Conservation (phyloP, 2,888 invertebrate genomes). For the Platycheirus rosarum region DNA sequence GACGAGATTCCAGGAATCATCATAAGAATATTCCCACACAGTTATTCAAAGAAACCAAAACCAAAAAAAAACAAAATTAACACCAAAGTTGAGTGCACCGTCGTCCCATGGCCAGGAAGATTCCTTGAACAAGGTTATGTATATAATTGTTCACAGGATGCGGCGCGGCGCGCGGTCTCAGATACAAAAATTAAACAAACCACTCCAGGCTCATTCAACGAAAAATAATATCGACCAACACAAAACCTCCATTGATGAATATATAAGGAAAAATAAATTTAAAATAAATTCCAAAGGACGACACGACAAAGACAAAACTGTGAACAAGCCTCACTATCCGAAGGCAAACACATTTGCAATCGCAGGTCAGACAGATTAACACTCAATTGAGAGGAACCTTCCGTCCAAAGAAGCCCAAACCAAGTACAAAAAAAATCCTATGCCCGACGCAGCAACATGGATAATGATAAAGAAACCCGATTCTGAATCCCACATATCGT, state of each 20-base stretch:
- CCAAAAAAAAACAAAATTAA: slow-evolving; percentile 5
- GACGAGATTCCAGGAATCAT: slow-evolving; percentile 68
- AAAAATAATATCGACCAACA: slow-evolving; percentile 34
- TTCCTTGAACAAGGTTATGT: slow-evolving; percentile 12
- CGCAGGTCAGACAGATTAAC: slow-evolving; percentile 65
- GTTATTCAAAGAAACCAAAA: slow-evolving; percentile 16
- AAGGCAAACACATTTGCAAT: slow-evolving; percentile 1
- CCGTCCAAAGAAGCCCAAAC: slow-evolving; percentile 44
- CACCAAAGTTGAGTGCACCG: slow-evolving; percentile 16
- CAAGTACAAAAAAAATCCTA: neutral
- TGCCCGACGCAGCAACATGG: too few relatives aligned
- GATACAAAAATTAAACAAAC: slow-evolving; percentile 24
- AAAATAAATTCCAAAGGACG: slow-evolving; percentile 51
- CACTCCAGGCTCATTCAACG: slow-evolving; percentile 57
- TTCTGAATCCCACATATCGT: slow-evolving; percentile 33
- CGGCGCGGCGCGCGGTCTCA: slow-evolving; percentile 7
- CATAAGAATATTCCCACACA: slow-evolving; percentile 69
- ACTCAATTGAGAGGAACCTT: slow-evolving; percentile 64
- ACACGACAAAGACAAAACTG: too few relatives aligned
- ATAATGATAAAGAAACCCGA: too few relatives aligned
- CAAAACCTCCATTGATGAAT: slow-evolving; percentile 65
- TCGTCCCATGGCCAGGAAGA: neutral
- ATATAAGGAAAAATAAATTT: slow-evolving; percentile 28
- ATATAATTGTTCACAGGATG: slow-evolving; percentile 43
- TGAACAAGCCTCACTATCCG: slow-evolving; percentile 27